A percentile compares a stretch with the other conserved stretches of the same genome.
These are phyloP conservation scores for Ditula angustiorana DNA, from an alignment of 2,888 invertebrate genomes.

Conservation along the genomic window DNA sequence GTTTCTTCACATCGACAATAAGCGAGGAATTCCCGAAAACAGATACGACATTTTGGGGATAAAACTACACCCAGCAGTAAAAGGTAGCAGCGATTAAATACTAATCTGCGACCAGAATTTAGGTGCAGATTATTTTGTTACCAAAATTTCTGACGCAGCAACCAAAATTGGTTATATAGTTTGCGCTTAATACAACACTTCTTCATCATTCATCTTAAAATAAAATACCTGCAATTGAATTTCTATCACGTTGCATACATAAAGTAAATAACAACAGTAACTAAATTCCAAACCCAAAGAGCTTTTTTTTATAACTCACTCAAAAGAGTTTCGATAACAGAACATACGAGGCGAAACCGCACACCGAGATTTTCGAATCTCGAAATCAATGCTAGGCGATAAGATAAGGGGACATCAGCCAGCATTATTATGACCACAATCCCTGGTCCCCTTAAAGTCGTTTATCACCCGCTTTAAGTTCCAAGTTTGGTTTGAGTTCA, in stretches of 20 bases:
- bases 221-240: not conserved
- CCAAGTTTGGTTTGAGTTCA: conserved; percentile 1
- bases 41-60: no score
- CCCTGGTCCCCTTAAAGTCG: conserved; percentile 46
- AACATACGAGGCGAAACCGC: conserved; percentile 67
- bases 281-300: conserved; percentile 13
- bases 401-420: conserved; percentile 71
- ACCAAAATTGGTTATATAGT: no score
- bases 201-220: not conserved
- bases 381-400: conserved; percentile 78
- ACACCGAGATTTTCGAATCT: conserved; percentile 76
- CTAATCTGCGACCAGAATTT: no score
- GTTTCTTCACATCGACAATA: no score
- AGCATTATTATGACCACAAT: conserved; percentile 52
- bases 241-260: not conserved
- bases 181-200: not conserved
- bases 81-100: no score
- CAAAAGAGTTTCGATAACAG: conserved; percentile 35
- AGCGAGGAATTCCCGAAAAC: no score
- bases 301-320: conserved; percentile 27
- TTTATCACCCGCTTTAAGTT: not conserved
- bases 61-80: no score
- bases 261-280: not conserved
- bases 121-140: no score
- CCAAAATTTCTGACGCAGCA: no score